Base-by-base conservation (phyloP, 2,797 vertebrate species). In the Cossypha polioptera region DNA sequence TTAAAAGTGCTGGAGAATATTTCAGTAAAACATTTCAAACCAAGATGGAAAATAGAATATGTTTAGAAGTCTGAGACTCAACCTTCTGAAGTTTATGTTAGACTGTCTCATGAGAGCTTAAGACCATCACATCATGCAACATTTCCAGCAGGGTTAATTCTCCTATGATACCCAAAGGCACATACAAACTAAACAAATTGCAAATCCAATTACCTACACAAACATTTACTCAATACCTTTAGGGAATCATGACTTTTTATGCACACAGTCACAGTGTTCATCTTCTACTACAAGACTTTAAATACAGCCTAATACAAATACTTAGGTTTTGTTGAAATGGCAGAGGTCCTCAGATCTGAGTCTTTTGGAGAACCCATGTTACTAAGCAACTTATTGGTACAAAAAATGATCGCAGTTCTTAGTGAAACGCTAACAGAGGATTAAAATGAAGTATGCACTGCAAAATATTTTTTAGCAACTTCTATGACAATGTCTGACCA, bases 131-230 rank as follows among this genome's bases (percentile, higher is more conserved):
- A 0, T 20, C 2, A 17, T 36, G 25, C 40, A 92, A 71, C 38
- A 75, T 68, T 93, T 88, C 58, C 51, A 86, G 50, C n/a, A 75
- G 51, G 31, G 21, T 73, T 92, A 90, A 58, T 24, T 72, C 76
- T 69, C 61, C 51, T 55, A 8, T 38, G 88, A 31, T 38, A 68
- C 9, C 5, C 54, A 86, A 78, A 82, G 22, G 18, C 48, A 58
- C 26, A 73, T 19, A 57, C 43, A 93, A 82, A 85, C n/a, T 33
- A 61, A 96, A 88, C 43, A 83, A 80, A 88, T 31, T 82, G 48
- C 48, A 94, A 93, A 84, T 85, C 45, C 73, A 94, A 95, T 95
- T 97, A 86, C 69, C 84, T 92, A 62, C 9, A 28, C 83, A 95
- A 95, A 95, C 55, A 86, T 95, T 94, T 93, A 86, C 80, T 77